A percentile compares a stretch with the other conserved stretches of the same genome.
Conservation (phyloP, 2,113 vertebrate genomes). For the Stomatorhinus ivindoensis region DNA sequence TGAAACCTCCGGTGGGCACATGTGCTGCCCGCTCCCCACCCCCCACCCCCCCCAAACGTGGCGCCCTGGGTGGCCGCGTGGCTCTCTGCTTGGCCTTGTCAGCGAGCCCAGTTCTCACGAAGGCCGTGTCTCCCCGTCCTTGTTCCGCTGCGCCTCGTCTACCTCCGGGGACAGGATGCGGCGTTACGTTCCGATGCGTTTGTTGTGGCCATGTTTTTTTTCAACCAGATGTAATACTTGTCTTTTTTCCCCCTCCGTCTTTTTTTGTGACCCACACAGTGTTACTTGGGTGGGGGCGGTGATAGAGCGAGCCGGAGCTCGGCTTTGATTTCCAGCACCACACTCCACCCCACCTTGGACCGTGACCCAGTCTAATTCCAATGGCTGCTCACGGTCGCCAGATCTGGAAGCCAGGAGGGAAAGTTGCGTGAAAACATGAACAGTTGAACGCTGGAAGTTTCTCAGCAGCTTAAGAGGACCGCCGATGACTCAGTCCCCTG, state of each 20-base stretch:
- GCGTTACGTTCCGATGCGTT: background rate
- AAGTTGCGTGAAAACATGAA: background rate
- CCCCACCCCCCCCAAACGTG: background rate
- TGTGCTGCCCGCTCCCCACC: background rate
- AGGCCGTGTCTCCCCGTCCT: background rate
- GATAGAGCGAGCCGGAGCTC: background rate
- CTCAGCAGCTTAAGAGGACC: background rate
- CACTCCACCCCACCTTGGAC: background rate
- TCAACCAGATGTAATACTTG: background rate
- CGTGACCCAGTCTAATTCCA: slow-evolving; percentile 29
- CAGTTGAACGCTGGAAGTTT: background rate
- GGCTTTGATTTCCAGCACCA: slow-evolving; percentile 22
- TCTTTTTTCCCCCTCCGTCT: background rate
- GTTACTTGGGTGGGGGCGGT: background rate
- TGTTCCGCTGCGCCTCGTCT: background rate
- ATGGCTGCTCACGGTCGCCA: background rate
- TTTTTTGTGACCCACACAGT: background rate
- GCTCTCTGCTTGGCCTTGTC: background rate
- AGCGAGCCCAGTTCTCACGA: background rate
- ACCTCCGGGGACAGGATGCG: background rate
- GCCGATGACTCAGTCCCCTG: slow-evolving; percentile 7
- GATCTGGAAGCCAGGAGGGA: background rate
- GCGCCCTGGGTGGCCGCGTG: background rate
- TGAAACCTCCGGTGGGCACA: background rate
- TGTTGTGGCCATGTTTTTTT: background rate